A percentile compares a stretch with the other conserved stretches of the same genome.
phyloP scores from a whole-genome alignment of 2,113 vertebrate genomes.

The Sceloporus undulatus region DNA sequence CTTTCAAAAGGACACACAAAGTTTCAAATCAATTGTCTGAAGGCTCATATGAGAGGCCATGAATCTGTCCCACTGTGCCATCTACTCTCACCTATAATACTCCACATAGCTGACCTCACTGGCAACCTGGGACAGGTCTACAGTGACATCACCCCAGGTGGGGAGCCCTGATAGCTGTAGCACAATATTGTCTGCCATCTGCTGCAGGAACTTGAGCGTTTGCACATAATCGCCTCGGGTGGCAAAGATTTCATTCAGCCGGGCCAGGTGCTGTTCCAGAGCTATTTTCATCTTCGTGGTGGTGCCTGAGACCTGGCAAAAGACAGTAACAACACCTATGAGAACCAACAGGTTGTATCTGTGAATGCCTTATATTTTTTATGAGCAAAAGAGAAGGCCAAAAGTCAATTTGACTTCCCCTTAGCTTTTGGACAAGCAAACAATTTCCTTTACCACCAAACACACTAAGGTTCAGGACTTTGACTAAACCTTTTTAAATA shows the following conservation, averaged over 20 bases:
- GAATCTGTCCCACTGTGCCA: rapidly evolving
- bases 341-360: rapidly evolving
- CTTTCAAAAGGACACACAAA: neutral
- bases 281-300: constrained; percentile 82
- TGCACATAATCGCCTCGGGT: constrained; percentile 87
- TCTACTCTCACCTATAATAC: constrained; percentile 85
- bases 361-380: neutral
- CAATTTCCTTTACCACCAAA: neutral
- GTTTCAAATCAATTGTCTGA: neutral
- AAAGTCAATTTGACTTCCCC: neutral
- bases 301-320: constrained; percentile 83
- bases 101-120: constrained; percentile 79
- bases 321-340: rapidly evolving
- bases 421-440: neutral
- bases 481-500: no score
- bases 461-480: neutral
- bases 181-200: constrained; percentile 83
- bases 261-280: constrained; percentile 86
- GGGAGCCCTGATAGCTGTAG: constrained; percentile 89
- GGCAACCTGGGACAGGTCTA: constrained; percentile 81
- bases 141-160: constrained; percentile 78
- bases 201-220: constrained; percentile 88
- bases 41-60: neutral
- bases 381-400: neutral
- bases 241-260: constrained; percentile 91